Evolutionary conservation across 2,888 invertebrate species (phyloP).

Genomic region (Criorhina ranunculi): DNA sequence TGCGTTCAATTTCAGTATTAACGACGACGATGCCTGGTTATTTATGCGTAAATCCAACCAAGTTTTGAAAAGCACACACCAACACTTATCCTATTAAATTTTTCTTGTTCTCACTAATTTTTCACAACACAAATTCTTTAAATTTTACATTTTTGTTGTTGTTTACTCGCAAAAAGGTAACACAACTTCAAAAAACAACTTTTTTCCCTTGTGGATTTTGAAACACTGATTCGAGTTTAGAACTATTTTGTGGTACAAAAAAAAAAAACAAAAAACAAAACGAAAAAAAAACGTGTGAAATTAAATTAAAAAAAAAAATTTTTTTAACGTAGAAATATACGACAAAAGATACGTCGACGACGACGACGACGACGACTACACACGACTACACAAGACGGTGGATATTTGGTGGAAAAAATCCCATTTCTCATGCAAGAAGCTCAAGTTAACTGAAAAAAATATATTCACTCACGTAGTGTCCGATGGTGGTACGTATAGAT

Average conservation of each 20-base stretch:
- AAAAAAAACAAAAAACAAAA: neutral
- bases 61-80: conserved; percentile 17
- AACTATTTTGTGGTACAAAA: neutral
- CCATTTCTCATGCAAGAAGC: conserved; percentile 36
- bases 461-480: conserved; percentile 32
- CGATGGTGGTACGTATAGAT: conserved; percentile 12
- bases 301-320: conserved; percentile 20
- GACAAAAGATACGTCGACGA: conserved; percentile 40
- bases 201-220: no score
- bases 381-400: conserved; percentile 32
- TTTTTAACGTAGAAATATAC: conserved; percentile 7
- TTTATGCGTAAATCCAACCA: conserved; percentile 24
- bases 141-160: conserved; percentile 6
- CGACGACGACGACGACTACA: conserved; percentile 30
- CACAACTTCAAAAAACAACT: no score
- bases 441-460: conserved; percentile 26
- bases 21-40: no score
- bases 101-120: neutral
- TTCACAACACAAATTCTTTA: conserved; percentile 27
- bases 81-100: neutral
- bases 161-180: conserved; percentile 1
- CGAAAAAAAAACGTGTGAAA: neutral
- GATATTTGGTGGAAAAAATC: conserved; percentile 23
- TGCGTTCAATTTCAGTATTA: conserved; percentile 6
- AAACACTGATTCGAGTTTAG: no score